Evolutionary conservation across 2,888 invertebrate genomes (phyloP).

Genomic region (Cerastoderma edule): DNA sequence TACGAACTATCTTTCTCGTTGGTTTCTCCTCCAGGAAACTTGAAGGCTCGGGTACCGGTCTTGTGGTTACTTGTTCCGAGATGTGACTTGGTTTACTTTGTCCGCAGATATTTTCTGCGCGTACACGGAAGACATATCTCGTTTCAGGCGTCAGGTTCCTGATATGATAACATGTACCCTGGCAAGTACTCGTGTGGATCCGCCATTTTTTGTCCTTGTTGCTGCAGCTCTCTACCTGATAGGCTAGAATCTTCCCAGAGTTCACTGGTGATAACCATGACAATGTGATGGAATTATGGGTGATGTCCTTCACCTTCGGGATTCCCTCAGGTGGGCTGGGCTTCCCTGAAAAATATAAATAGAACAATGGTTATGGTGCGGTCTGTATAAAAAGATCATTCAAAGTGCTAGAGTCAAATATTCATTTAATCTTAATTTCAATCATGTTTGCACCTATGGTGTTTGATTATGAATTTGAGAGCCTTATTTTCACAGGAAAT

Average conservation of each 20-base stretch:
- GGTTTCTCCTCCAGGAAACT: slow-evolving; percentile 60
- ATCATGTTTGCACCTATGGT: too few relatives aligned
- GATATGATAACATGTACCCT: slow-evolving; percentile 73
- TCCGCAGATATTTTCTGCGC: slow-evolving; percentile 76
- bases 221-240: slow-evolving; percentile 42
- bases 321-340: slow-evolving; percentile 71
- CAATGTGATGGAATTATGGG: slow-evolving; percentile 75
- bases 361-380: not conserved
- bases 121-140: slow-evolving; percentile 70
- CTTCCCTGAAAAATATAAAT: slow-evolving; percentile 68
- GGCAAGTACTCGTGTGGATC: slow-evolving; percentile 73
- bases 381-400: too few relatives aligned
- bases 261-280: slow-evolving; percentile 82
- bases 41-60: slow-evolving; percentile 44
- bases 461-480: too few relatives aligned
- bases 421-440: too few relatives aligned
- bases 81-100: slow-evolving; percentile 71
- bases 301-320: slow-evolving; percentile 69
- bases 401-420: too few relatives aligned
- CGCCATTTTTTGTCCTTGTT: slow-evolving; percentile 66
- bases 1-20: slow-evolving; percentile 54
- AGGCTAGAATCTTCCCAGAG: slow-evolving; percentile 68
- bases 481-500: too few relatives aligned
- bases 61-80: slow-evolving; percentile 81
- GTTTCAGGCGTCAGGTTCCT: slow-evolving; percentile 69